Evolutionary conservation across 2,797 vertebrate species (phyloP).

Genomic region (Catharus ustulatus): DNA sequence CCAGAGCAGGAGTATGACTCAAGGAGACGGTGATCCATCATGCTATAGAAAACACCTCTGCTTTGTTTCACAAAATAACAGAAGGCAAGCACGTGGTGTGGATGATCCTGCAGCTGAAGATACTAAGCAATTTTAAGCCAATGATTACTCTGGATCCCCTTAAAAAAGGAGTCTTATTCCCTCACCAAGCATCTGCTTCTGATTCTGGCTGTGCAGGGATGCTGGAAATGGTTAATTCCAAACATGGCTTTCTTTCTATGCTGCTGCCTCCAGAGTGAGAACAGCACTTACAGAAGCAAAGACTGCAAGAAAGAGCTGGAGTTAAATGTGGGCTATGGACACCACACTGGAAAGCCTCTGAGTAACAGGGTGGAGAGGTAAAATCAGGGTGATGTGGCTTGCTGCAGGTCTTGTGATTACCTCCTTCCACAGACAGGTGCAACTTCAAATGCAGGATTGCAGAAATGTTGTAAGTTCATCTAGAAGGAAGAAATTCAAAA

Average conservation of each 20-base stretch:
- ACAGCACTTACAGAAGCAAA: neutral
- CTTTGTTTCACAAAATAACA: neutral
- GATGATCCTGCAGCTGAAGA: neutral
- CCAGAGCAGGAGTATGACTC: neutral
- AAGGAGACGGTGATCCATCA: neutral
- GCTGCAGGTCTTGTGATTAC: neutral
- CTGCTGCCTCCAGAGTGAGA: neutral
- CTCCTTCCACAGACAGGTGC: neutral
- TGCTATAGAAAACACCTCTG: neutral
- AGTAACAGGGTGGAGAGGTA: neutral
- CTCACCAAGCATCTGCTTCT: neutral
- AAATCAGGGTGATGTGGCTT: neutral
- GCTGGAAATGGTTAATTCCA: neutral
- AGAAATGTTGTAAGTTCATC: conserved; percentile 19
- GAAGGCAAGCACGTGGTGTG: neutral
- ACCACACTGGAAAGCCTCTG: neutral
- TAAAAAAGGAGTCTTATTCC: neutral
- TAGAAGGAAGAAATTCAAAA: conserved; percentile 35
- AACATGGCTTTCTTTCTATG: neutral
- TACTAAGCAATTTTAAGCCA: neutral
- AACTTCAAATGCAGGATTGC: neutral
- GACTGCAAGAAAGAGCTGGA: neutral
- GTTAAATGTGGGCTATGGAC: fast-evolving
- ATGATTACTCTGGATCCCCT: neutral
- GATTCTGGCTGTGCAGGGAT: neutral